Base-by-base conservation (phyloP, 2,888 invertebrate genomes). In the Apamea monoglypha region DNA sequence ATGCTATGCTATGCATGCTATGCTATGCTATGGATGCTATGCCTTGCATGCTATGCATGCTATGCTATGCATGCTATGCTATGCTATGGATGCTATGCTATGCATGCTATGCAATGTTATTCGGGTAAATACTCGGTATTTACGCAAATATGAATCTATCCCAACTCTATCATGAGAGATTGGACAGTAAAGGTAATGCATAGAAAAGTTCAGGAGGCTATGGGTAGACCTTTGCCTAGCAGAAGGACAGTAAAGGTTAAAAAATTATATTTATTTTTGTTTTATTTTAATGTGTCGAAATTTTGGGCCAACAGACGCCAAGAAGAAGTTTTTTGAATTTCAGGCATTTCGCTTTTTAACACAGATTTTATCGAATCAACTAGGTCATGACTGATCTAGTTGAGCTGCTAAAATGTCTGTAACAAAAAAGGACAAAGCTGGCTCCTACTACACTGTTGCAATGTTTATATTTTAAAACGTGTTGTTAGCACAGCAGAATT, bases 401-500 rank as follows among this genome's bases (percentile, higher is more conserved):
- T 56, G 25, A 25, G 25, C 10, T 25, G 56, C 18, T 29, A 29
- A 29, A 16, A 29, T 29, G 32, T 18, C n/a, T 44, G 29, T 4
- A 32, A 73, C 18, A 75, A 77, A 76, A 77, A 16, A 32, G 29
- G 5, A 70, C 25, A 53, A 44, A 73, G 36, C 32, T 18, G 36
- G 8, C 47, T 29, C 25, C 56, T 29, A 7, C 47, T 40, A 67
- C 18, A 50, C 47, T 36, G 44, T 61, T 56, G 69, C 59, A 73
- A 8, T 66, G 72, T 80, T 73, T 87, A 77, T 82, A 81, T 86
- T 87, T 81, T 84, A 90, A 89, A 89, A 90, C 76, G 80, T 79
- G 81, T 78, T 89, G 89, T 90, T 89, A 82, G 82, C 77, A 76
- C 79, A 88, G 90, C 89, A 85, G 87, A 88, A 91, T 92, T 92